A percentile compares a stretch with the other conserved stretches of the same genome.
These are phyloP conservation scores for Procambarus virginalis DNA, from an alignment of 1,140 invertebrate species.

Conservation along the genomic window DNA sequence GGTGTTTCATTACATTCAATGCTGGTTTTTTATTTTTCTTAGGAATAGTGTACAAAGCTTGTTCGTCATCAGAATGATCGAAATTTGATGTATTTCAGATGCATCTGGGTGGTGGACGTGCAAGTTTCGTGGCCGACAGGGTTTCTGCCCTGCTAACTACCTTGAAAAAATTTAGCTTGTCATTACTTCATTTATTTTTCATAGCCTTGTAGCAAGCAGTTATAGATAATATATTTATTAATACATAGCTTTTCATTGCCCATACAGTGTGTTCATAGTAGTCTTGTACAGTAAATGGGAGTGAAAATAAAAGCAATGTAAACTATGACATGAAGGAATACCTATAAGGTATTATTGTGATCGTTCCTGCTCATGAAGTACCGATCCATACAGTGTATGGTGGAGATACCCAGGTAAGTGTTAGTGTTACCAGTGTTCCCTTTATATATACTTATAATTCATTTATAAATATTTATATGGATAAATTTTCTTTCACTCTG, in stretches of 20 bases:
- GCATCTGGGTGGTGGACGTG: conserved; percentile 84
- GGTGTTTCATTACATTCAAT: too few species aligned
- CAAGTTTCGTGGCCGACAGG: conserved; percentile 77
- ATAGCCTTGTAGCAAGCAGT: not conserved
- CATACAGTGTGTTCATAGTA: not conserved
- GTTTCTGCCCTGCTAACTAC: conserved; percentile 83
- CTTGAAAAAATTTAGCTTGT: conserved; percentile 77
- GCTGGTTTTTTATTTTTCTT: too few species aligned
- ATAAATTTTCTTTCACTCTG: too few species aligned
- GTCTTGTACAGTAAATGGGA: not conserved
- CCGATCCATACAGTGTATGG: conserved; percentile 24
- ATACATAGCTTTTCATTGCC: not conserved
- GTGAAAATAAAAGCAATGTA: not conserved
- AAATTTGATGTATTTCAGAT: conserved; percentile 75
- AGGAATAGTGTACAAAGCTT: not conserved
- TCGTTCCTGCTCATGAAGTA: conserved; percentile 16
- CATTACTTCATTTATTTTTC: not conserved
- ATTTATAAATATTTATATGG: too few species aligned
- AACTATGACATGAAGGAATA: not conserved
- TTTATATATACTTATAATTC: too few species aligned
- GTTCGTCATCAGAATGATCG: not conserved
- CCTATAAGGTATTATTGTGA: not conserved
- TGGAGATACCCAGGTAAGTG: conserved; percentile 11
- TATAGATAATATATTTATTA: conserved; percentile 12
- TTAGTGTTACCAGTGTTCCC: too few species aligned